Evolutionary conservation across 30 jellyfish, hydroid and myxozoan species (phyloP), one percentile per base, ranked within the genome.

Genomic region (Chrysaora quinquecirrha): DNA sequence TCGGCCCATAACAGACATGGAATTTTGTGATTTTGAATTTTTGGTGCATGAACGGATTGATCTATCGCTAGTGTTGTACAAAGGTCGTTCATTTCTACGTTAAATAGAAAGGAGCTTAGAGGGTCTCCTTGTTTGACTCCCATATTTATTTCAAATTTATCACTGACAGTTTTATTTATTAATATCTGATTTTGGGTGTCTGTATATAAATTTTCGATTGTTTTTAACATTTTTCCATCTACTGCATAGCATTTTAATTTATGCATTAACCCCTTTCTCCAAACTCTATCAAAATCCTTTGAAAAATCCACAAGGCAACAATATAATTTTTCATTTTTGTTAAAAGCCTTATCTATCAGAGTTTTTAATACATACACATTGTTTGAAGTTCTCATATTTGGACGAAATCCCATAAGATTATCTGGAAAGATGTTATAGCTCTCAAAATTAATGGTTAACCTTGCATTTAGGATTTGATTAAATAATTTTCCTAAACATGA

Each of bases 1-100:
- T 56, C 71, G 71, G 71, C 71, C 71, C 71, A 56, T 23, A 56
- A 56, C 4, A 56, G 71, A 56, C 71, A 56, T 56, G 12, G 71
- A 6, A 56, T 56, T 6, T 56, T 56, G 23, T 56, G 10, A 23
- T 20, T 20, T 56, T 56, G 10, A 4, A 56, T 20, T 23, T 4
- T 6, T 56, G 71, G 71, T 6, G 12, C 71, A 56, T 56, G 23
- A 56, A 56, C 71, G 10, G 71, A 6, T 23, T 56, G 25, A 23
- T 11, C 71, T 43, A 43, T 43, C 16, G 58, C 16, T 43, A 43
- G 16, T 43, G 58, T 43, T 43, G 58, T 16, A 43, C 58, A 43
- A 43, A 43, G 58, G 9, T 43, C 16, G 16, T 43, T 16, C 58
- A 43, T 43, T 43, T 43, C 58, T 16, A 43, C 58, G 16, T 43